A percentile compares a stretch with the other conserved stretches of the same genome.
Conservation (phyloP, 2,888 invertebrate species). For the Masnerella sp. region DNA sequence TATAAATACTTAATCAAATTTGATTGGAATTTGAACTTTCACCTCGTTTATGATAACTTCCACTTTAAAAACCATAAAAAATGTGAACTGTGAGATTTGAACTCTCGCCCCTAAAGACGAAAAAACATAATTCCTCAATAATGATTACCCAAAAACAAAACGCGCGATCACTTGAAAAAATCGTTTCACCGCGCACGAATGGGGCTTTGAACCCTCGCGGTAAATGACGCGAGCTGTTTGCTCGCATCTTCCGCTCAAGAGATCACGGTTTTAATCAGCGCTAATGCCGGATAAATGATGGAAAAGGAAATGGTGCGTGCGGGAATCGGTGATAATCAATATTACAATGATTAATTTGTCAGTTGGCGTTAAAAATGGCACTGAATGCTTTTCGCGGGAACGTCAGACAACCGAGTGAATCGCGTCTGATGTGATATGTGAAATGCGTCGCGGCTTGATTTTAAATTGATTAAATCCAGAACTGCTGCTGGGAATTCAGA, state of each 20-base stretch:
- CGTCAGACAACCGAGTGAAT: conserved; percentile 46
- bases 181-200: no score
- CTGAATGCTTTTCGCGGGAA: conserved; percentile 37
- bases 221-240: neutral
- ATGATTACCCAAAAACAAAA: no score
- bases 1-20: neutral
- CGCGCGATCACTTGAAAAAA: no score
- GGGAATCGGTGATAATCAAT: conserved; percentile 34
- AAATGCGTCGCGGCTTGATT: conserved; percentile 53
- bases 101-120: no score
- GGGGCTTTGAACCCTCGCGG: neutral
- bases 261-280: conserved; percentile 30
- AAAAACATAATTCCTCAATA: no score
- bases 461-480: conserved; percentile 60
- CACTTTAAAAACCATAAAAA: no score
- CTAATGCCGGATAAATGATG: conserved; percentile 26
- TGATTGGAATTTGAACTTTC: no score
- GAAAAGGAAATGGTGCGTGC: conserved; percentile 25
- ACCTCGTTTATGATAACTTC: no score
- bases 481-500: conserved; percentile 55
- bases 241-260: neutral
- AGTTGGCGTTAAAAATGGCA: conserved; percentile 47
- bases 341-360: conserved; percentile 50
- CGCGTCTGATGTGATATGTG: conserved; percentile 47
- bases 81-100: no score